phyloP scores from a whole-genome alignment of 2,888 invertebrate species.

The Lasioglossum vierecki region DNA sequence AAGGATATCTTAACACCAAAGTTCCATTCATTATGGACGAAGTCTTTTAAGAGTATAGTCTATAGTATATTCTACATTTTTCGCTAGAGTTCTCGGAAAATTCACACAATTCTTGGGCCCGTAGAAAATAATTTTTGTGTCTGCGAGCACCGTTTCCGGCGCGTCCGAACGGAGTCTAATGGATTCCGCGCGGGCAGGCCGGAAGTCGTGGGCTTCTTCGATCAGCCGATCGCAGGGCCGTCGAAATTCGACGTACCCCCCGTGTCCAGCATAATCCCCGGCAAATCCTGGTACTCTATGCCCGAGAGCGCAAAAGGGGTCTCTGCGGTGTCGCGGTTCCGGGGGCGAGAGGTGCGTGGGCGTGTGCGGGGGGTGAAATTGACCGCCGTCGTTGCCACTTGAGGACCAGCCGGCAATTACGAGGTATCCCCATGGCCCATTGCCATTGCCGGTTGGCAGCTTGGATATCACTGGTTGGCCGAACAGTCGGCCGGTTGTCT shows the following conservation, averaged over 20 bases:
- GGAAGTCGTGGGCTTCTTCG: conserved; percentile 17
- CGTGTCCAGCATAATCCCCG: conserved; percentile 64
- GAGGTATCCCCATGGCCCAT: conserved; percentile 75
- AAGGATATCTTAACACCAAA: too few species aligned
- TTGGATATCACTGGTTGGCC: conserved; percentile 63
- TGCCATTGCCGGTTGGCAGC: conserved; percentile 71
- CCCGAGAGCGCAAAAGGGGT: conserved; percentile 71
- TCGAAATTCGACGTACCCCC: conserved; percentile 65
- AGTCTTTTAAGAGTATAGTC: too few species aligned
- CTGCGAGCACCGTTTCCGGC: too few species aligned
- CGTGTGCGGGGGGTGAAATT: conserved; percentile 69
- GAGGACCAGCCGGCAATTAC: conserved; percentile 77
- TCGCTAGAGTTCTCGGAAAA: too few species aligned
- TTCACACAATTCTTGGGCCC: too few species aligned
- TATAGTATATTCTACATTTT: too few species aligned
- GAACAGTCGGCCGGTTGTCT: conserved; percentile 59
- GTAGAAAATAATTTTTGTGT: too few species aligned
- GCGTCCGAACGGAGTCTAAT: not conserved
- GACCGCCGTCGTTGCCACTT: conserved; percentile 77
- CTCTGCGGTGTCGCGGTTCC: conserved; percentile 70
- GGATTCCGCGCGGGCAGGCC: not conserved
- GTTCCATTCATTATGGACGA: too few species aligned
- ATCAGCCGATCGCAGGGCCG: conserved; percentile 47
- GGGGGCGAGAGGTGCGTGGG: conserved; percentile 29
- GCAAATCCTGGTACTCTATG: conserved; percentile 75